These are phyloP conservation scores for Tyto alba DNA, from an alignment of 2,113 vertebrate species.

Conservation along the genomic window DNA sequence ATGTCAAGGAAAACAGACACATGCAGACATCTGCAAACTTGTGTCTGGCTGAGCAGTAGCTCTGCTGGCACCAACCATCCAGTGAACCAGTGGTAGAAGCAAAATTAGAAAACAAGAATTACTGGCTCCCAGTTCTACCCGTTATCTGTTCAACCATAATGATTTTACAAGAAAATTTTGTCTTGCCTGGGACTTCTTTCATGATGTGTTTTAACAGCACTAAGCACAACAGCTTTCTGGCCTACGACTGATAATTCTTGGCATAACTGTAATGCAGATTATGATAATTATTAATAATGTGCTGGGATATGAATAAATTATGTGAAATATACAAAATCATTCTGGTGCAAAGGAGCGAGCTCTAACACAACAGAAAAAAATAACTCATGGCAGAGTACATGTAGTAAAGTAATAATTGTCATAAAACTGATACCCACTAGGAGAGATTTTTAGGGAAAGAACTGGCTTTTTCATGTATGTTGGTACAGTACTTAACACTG, in stretches of 20 bases:
- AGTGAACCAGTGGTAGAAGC: background rate
- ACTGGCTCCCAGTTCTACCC: background rate
- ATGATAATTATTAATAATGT: slow-evolving; percentile 30
- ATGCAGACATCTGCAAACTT: background rate
- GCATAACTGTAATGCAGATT: background rate
- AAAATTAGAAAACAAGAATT: background rate
- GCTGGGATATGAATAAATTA: background rate
- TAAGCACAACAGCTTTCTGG: background rate
- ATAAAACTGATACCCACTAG: background rate
- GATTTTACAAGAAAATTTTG: background rate
- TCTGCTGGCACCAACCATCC: background rate
- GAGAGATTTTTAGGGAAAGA: background rate
- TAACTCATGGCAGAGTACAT: background rate
- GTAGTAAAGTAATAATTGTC: background rate
- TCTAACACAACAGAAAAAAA: background rate
- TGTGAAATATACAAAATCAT: background rate
- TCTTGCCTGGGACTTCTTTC: background rate
- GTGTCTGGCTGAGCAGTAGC: background rate
- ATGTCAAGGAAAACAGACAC: background rate
- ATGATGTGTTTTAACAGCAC: background rate
- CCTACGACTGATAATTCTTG: background rate
- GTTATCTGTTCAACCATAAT: background rate
- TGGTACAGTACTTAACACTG: background rate
- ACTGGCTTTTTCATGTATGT: background rate
- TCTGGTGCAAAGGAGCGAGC: background rate